phyloP scores from a whole-genome alignment of 2,113 vertebrate genomes.

The Gambusia affinis region DNA sequence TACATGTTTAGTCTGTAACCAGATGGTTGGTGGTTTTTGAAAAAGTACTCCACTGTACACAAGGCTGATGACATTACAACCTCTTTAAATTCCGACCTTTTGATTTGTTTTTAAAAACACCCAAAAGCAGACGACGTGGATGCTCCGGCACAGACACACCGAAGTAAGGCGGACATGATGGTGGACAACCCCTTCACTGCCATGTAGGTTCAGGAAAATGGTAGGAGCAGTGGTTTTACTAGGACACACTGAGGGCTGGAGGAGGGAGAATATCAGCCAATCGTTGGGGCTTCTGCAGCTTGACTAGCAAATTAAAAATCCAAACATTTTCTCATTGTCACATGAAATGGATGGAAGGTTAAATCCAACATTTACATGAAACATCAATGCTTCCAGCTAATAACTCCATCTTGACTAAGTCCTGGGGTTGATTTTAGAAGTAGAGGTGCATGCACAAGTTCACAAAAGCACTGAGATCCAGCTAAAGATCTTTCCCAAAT shows the following conservation, averaged over 20 bases:
- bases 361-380: neutral
- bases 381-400: too few relatives aligned
- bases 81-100: neutral
- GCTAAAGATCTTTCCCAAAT: neutral
- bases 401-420: neutral
- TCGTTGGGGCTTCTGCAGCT: neutral
- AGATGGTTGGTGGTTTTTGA: constrained; percentile 38
- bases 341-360: neutral
- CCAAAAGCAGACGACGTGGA: constrained; percentile 48
- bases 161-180: constrained; percentile 46
- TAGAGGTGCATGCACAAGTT: neutral
- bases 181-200: constrained; percentile 50
- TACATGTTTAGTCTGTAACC: constrained; percentile 75
- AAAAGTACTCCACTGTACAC: constrained; percentile 67
- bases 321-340: neutral
- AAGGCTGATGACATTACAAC: constrained; percentile 62
- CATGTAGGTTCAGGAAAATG: constrained; percentile 28
- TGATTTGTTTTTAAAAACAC: constrained; percentile 42
- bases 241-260: neutral
- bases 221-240: neutral
- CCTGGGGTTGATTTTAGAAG: neutral
- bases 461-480: neutral
- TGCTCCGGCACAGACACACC: constrained; percentile 24
- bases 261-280: neutral
- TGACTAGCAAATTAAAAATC: neutral